Conservation (phyloP, 2,113 vertebrate species). For the Morone chrysops region DNA sequence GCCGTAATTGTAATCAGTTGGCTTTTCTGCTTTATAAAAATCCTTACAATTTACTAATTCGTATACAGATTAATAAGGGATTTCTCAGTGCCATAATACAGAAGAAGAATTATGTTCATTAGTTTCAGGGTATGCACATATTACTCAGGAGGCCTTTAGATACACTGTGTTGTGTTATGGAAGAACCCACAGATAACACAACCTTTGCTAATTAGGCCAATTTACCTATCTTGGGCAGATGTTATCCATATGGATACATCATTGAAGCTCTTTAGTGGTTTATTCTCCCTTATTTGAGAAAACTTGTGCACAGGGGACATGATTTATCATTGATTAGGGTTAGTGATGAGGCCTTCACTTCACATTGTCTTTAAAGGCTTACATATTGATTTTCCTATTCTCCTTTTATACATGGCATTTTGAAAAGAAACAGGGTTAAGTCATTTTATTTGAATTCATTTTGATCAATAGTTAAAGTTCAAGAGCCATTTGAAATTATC, state of each 20-base stretch:
- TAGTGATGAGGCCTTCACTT: constrained; percentile 19
- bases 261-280: constrained; percentile 18
- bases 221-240: constrained; percentile 18
- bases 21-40: not conserved
- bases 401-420: not conserved
- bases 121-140: constrained; percentile 15
- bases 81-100: not conserved
- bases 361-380: not conserved
- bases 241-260: constrained; percentile 26
- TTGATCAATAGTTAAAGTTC: not conserved
- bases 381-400: not conserved
- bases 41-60: not conserved
- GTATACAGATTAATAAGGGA: not conserved
- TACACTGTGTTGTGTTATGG: constrained; percentile 16
- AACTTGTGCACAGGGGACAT: constrained; percentile 9
- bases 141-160: constrained; percentile 22
- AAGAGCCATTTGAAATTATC: constrained; percentile 4
- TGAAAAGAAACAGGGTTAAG: not conserved
- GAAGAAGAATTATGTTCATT: not conserved
- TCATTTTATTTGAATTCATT: not conserved
- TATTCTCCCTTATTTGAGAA: constrained; percentile 15
- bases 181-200: constrained; percentile 32
- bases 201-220: constrained; percentile 29
- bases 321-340: constrained; percentile 18
- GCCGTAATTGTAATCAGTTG: not conserved